Conservation (phyloP, 2,888 invertebrate species). For the Pollenia amentaria region DNA sequence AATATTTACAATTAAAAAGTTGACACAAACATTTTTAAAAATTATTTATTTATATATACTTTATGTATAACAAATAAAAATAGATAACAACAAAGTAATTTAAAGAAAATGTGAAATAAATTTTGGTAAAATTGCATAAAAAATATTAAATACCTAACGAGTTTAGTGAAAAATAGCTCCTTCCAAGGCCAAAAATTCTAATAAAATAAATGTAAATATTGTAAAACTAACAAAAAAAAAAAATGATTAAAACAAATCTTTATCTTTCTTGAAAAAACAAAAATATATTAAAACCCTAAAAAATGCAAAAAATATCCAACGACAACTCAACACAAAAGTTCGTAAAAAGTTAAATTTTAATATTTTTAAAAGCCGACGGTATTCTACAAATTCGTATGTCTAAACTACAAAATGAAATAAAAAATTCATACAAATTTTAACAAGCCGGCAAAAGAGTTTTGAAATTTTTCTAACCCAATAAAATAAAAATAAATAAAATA, state of each 20-base stretch:
- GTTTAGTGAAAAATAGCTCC: constrained; percentile 31
- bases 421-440: not conserved
- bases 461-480: not conserved
- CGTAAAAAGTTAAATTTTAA: not conserved
- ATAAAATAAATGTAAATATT: not conserved
- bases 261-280: not conserved
- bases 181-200: constrained; percentile 39
- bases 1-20: not conserved
- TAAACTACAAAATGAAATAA: not conserved
- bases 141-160: not conserved
- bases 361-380: constrained; percentile 44
- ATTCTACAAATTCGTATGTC: constrained; percentile 38
- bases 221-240: not conserved
- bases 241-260: not conserved
- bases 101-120: not conserved
- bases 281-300: not conserved
- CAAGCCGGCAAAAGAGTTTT: not conserved
- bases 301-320: not conserved
- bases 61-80: constrained; percentile 7
- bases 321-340: not conserved
- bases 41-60: not conserved
- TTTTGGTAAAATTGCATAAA: not conserved
- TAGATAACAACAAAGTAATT: constrained; percentile 1
- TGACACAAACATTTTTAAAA: not conserved
- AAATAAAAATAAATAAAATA: not conserved